Base-by-base conservation (phyloP, 1,140 invertebrate species). In the Pemphigus obesinymphae region DNA sequence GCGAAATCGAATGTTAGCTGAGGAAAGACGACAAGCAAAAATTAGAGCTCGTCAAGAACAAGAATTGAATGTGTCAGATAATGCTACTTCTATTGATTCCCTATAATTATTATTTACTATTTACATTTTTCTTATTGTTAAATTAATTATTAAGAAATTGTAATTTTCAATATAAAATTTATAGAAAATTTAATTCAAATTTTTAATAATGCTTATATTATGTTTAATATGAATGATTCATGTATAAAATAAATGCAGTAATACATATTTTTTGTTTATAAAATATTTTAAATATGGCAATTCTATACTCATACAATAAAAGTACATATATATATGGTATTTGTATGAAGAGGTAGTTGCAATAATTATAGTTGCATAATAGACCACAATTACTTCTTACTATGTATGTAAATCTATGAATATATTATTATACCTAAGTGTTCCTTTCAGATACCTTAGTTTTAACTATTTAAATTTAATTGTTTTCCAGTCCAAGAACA, bases 1-100 rank as follows among this genome's bases (percentile, higher is more conserved):
- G 63, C 82, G 37, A 26, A 85, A 85, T 72, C 82, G 83, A 37
- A 82, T 83, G 26, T 72, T 85, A 11, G 85, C 85, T 31, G 83
- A 84, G 48, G 84, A 85, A 82, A 84, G 83, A 37, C 26, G 84
- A 43, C 58, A 83, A 68, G 83, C 84, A 29, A 83, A 83, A 55
- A 58, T 83, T 10, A 82, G 61, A 75, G 80, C 63, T 26, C 61
- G 70, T 70, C 70, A 43, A 58, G 83, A 83, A 40, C 53, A 84
- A 75, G 58, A 80, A 55, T 17, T 72, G 17, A 72, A 72, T 48
- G 26, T 17, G 10, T 48, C 43, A 0, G 11, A 10, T 5, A 72
- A 31, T 72, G 7, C 70, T 29, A 29, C 26, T 48, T 3, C 68
- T 48, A 29, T 6, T 63, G 53, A 3, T 58, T 7, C 23, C 2